These are phyloP conservation scores for Lasioglossum zephyrum DNA, from an alignment of 2,888 invertebrate species.

Conservation along the genomic window DNA sequence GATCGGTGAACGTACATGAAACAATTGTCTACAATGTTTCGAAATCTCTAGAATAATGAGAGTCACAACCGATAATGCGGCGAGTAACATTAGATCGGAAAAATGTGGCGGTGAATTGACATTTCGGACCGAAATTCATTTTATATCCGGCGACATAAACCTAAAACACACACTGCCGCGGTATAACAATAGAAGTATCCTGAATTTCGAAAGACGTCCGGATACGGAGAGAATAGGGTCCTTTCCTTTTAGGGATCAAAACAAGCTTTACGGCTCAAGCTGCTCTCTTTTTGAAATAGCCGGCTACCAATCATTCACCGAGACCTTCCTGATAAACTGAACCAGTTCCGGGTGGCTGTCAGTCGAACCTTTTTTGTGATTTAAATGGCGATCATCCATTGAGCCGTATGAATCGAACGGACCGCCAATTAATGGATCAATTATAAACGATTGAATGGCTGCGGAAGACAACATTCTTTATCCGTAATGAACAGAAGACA, in stretches of 20 bases:
- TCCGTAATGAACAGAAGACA: background rate
- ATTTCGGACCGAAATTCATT: background rate
- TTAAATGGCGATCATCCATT: constrained; percentile 10
- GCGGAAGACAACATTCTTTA: background rate
- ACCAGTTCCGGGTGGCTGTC: background rate
- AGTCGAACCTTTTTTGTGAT: constrained; percentile 3
- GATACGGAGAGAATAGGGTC: constrained; percentile 39
- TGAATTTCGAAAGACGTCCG: constrained; percentile 57
- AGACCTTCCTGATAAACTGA: constrained; percentile 10
- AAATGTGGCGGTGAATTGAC: background rate
- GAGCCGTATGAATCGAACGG: background rate
- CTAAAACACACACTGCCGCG: constrained; percentile 1
- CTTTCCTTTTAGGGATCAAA: constrained; percentile 46
- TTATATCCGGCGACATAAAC: constrained; percentile 20
- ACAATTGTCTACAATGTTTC: background rate
- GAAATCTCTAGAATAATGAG: background rate
- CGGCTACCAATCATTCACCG: constrained; percentile 12
- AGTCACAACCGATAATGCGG: too few species aligned
- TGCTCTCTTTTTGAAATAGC: constrained; percentile 13
- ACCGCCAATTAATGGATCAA: constrained; percentile 19
- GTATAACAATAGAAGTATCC: constrained; percentile 42
- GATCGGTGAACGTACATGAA: background rate
- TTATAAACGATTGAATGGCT: background rate
- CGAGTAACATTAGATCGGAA: background rate
- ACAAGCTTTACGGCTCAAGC: constrained; percentile 54